phyloP scores from a whole-genome alignment of 1,140 invertebrate species.

The Trachelipus rathkii region DNA sequence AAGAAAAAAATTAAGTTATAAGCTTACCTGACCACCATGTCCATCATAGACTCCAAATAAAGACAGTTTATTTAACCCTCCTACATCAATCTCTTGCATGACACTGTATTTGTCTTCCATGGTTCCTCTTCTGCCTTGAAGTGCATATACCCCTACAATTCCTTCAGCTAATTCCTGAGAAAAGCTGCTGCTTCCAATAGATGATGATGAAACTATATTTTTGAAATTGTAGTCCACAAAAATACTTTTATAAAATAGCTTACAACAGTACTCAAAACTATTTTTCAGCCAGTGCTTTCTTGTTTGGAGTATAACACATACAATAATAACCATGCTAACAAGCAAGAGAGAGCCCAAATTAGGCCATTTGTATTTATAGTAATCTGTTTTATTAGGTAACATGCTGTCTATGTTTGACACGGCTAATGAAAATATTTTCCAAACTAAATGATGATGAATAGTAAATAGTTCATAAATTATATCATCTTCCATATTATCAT shows the following conservation, averaged over 20 bases:
- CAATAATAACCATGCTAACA: background rate
- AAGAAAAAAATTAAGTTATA: too few relatives aligned
- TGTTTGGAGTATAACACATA: background rate
- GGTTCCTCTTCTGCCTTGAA: slow-evolving; percentile 40
- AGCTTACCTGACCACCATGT: slow-evolving; percentile 38
- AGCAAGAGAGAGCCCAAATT: background rate
- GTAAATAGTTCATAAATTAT: background rate
- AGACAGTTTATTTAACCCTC: slow-evolving; percentile 38
- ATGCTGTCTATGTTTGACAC: background rate
- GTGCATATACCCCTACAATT: slow-evolving; percentile 34
- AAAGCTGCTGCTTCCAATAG: background rate
- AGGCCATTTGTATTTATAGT: background rate
- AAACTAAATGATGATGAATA: background rate
- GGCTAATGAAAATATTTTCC: background rate
- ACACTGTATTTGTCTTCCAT: slow-evolving; percentile 42
- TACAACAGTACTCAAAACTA: background rate
- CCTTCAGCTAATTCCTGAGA: slow-evolving; percentile 33
- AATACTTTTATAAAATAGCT: background rate
- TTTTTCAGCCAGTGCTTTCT: background rate
- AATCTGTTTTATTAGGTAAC: background rate
- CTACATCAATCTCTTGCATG: slow-evolving; percentile 39
- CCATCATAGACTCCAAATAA: slow-evolving; percentile 43
- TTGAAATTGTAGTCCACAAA: background rate
- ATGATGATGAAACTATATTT: background rate
- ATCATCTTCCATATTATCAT: slow-evolving; percentile 2